A percentile compares a stretch with the other conserved stretches of the same genome.
Evolutionary conservation across 2,888 invertebrate species (phyloP).

Genomic region (Incurvaria masculella): DNA sequence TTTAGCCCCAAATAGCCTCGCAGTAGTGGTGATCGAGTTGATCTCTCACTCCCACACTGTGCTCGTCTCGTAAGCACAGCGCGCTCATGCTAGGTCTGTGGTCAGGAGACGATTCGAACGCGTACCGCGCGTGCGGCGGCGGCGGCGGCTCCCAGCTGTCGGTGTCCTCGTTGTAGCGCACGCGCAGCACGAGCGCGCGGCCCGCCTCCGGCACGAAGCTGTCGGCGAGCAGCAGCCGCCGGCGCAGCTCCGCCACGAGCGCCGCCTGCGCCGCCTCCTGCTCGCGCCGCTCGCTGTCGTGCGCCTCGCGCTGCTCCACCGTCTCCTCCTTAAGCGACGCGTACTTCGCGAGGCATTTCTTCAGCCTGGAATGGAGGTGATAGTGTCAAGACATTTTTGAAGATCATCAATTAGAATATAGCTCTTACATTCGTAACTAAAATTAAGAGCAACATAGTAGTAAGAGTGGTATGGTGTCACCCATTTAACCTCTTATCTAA

Average conservation of each 20-base stretch:
- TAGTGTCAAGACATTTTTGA: background rate
- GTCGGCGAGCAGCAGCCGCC: conserved; percentile 84
- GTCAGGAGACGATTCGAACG: too few species aligned
- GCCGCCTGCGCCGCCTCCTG: conserved; percentile 90
- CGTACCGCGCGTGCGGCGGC: conserved; percentile 16
- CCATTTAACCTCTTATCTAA: too few species aligned
- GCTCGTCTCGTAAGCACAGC: too few species aligned
- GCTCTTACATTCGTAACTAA: too few species aligned
- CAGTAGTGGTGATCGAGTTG: too few species aligned
- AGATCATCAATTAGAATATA: too few species aligned
- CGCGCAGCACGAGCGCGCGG: conserved; percentile 27
- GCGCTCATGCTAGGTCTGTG: too few species aligned
- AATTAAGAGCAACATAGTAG: too few species aligned
- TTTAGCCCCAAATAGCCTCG: too few species aligned
- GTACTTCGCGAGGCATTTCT: conserved; percentile 85
- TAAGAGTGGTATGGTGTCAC: too few species aligned
- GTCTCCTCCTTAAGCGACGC: conserved; percentile 54
- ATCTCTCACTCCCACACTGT: too few species aligned
- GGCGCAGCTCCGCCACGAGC: conserved; percentile 84
- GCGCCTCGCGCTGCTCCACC: conserved; percentile 67
- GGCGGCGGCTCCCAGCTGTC: conserved; percentile 34
- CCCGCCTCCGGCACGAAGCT: conserved; percentile 76
- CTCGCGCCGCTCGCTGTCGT: conserved; percentile 88
- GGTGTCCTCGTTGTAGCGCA: conserved; percentile 34
- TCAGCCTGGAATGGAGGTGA: conserved; percentile 74